Conservation (phyloP, 2,888 invertebrate species). For the Leptothorax acervorum region DNA sequence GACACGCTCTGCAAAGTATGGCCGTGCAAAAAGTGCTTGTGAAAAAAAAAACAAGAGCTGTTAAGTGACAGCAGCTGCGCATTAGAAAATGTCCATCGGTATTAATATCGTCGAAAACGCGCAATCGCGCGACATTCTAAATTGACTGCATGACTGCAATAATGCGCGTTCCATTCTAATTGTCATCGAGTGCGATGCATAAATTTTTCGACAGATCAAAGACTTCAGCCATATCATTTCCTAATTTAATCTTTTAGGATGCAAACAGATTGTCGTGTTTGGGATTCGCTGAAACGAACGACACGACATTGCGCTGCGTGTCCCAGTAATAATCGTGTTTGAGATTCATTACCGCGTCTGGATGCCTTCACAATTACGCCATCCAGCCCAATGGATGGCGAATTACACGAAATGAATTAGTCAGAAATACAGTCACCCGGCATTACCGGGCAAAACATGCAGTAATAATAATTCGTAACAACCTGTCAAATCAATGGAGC, state of each 20-base stretch:
- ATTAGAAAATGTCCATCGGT: slow-evolving; percentile 24
- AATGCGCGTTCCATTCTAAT: not conserved
- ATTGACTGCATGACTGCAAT: not conserved
- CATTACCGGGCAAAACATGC: slow-evolving; percentile 37
- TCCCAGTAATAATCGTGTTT: slow-evolving; percentile 15
- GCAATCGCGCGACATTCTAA: not conserved
- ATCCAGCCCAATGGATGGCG: slow-evolving; percentile 12
- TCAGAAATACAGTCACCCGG: slow-evolving; percentile 2
- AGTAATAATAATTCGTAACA: slow-evolving; percentile 56
- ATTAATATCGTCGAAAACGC: not conserved
- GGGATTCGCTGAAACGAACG: not conserved
- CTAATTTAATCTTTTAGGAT: not conserved
- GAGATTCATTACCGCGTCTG: slow-evolving; percentile 38
- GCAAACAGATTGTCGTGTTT: not conserved
- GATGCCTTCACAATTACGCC: slow-evolving; percentile 37
- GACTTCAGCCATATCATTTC: not conserved
- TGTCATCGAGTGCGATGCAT: not conserved
- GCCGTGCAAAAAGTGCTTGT: slow-evolving; percentile 37
- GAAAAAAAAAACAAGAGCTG: slow-evolving; percentile 15
- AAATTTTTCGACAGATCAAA: not conserved
- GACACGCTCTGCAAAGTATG: slow-evolving; percentile 34
- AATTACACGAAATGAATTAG: slow-evolving; percentile 52
- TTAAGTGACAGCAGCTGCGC: slow-evolving; percentile 39
- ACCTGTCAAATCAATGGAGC: slow-evolving; percentile 55
- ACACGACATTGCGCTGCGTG: not conserved